Evolutionary conservation across 2,888 invertebrate genomes (phyloP).

Genomic region (Mesorhabditis belari): DNA sequence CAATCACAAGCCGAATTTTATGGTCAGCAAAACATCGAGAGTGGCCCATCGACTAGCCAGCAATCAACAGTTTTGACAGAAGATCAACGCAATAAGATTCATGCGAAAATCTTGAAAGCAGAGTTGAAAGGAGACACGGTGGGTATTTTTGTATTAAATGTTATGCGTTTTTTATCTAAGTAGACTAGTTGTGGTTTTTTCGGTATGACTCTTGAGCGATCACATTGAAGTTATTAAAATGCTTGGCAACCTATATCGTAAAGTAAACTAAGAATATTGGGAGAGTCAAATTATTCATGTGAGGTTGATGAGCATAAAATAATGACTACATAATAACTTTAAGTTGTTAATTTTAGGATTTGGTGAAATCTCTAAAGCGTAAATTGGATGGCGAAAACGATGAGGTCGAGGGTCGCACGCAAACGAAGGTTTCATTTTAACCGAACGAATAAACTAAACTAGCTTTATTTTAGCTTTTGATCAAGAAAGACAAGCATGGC

Average conservation of each 20-base stretch:
- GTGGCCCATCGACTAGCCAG: no score
- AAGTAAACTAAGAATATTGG: no score
- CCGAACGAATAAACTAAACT: neutral
- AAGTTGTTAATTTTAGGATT: constrained; percentile 51
- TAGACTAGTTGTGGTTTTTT: neutral
- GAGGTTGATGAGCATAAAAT: no score
- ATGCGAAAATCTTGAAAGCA: constrained; percentile 83
- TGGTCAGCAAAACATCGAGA: constrained; percentile 24
- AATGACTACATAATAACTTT: no score
- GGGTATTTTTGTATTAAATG: constrained; percentile 1
- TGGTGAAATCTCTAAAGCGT: constrained; percentile 67
- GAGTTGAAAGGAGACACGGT: constrained; percentile 80
- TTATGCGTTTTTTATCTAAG: neutral
- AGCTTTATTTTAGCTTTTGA: constrained; percentile 13
- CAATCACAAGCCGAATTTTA: constrained; percentile 36
- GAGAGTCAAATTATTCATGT: no score
- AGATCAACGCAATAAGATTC: constrained; percentile 77
- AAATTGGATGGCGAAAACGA: constrained; percentile 70
- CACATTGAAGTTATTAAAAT: no score
- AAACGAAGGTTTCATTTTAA: no score
- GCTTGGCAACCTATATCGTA: no score
- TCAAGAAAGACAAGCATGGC: constrained; percentile 24
- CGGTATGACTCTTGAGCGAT: no score
- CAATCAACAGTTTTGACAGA: no score
- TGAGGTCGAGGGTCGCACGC: constrained; percentile 22